Conservation (phyloP, 2,888 invertebrate genomes). For the Dorcus hopei region DNA sequence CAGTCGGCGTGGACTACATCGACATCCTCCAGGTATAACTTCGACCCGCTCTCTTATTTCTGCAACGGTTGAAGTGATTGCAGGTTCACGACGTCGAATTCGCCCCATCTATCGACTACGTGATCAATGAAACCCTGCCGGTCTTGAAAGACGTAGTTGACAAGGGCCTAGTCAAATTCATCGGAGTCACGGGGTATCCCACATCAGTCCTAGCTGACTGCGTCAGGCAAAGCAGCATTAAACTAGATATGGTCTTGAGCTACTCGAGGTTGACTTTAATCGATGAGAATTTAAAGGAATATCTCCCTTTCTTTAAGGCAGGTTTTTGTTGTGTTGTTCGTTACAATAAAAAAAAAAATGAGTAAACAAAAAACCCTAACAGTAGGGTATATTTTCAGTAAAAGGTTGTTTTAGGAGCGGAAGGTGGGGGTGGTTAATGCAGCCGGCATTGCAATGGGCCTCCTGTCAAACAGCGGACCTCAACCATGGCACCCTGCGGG, state of each 20-base stretch:
- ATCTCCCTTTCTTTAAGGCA: conserved; percentile 74
- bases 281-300: conserved; percentile 73
- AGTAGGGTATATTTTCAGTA: background rate
- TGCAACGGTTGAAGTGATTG: conserved; percentile 13
- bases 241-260: conserved; percentile 69
- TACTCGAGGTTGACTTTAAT: conserved; percentile 79
- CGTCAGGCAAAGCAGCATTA: conserved; percentile 57
- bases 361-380: background rate
- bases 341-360: background rate
- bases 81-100: conserved; percentile 94
- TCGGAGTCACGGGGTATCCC: conserved; percentile 88
- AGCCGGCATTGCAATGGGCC: conserved; percentile 77
- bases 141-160: conserved; percentile 70
- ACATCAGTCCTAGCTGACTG: conserved; percentile 72
- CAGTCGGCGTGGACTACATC: conserved; percentile 75
- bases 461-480: conserved; percentile 72
- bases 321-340: background rate
- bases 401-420: conserved; percentile 52
- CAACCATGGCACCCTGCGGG: conserved; percentile 79
- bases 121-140: conserved; percentile 85
- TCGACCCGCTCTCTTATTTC: background rate
- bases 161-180: conserved; percentile 70
- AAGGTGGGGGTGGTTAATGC: conserved; percentile 82
- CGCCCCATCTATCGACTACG: conserved; percentile 67
- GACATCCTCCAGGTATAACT: conserved; percentile 79